Conservation (phyloP, 2,797 vertebrate species). For the Squalus acanthias region DNA sequence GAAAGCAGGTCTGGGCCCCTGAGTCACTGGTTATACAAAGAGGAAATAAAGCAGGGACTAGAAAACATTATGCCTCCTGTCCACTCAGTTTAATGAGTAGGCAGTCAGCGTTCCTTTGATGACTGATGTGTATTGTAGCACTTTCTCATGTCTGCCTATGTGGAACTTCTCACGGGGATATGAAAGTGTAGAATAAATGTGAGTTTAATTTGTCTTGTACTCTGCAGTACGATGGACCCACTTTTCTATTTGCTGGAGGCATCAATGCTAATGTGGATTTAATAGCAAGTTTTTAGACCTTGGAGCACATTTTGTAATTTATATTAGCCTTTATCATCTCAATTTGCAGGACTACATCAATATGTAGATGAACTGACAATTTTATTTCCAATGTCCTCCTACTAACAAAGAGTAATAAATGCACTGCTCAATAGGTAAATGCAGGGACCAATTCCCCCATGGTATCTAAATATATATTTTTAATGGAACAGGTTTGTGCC, state of each 20-base stretch:
- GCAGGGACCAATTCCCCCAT: neutral
- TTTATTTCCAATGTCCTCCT: neutral
- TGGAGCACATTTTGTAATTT: conserved; percentile 23
- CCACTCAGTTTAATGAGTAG: neutral
- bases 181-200: conserved; percentile 1
- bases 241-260: conserved; percentile 19
- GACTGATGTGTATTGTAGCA: neutral
- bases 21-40: neutral
- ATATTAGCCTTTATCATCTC: conserved; percentile 23
- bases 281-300: conserved; percentile 14
- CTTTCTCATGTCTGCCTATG: neutral
- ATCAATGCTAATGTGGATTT: neutral
- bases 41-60: neutral
- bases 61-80: conserved; percentile 3
- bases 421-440: neutral
- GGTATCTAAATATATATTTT: neutral
- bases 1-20: neutral
- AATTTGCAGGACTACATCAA: neutral
- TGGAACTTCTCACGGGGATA: conserved; percentile 22
- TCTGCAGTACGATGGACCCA: neutral
- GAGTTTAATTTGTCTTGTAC: neutral
- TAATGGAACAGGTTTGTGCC: neutral
- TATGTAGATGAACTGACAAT: conserved; percentile 22
- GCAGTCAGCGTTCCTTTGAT: neutral
- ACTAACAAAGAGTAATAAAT: neutral